phyloP scores from a whole-genome alignment of 2,797 vertebrate species.

The Danio choprae region DNA sequence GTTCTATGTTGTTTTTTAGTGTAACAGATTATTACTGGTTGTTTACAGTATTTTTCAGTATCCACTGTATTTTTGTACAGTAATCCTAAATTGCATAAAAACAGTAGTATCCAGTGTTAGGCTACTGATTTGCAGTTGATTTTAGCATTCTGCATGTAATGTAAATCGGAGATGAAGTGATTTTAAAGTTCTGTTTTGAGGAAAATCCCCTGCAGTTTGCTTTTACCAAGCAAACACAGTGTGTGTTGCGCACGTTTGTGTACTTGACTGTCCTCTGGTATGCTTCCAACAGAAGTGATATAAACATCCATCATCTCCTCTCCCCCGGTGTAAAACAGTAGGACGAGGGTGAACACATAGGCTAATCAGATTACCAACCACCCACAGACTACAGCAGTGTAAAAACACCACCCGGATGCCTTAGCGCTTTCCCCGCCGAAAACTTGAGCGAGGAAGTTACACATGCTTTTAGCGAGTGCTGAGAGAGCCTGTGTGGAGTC shows the following conservation, averaged over 20 bases:
- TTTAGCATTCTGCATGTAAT: background rate
- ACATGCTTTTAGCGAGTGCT: slow-evolving; percentile 28
- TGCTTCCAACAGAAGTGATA: slow-evolving; percentile 18
- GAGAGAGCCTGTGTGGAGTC: slow-evolving; percentile 29
- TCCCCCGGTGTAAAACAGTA: slow-evolving; percentile 35
- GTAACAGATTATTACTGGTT: too few relatives aligned
- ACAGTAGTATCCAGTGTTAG: too few relatives aligned
- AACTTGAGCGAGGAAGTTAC: slow-evolving; percentile 2
- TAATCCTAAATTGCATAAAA: too few relatives aligned
- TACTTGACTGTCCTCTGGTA: slow-evolving; percentile 27
- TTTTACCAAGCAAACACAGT: slow-evolving; percentile 11
- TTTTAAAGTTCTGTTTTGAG: background rate
- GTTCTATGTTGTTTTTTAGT: too few relatives aligned
- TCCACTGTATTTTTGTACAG: too few relatives aligned
- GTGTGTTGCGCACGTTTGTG: slow-evolving; percentile 2
- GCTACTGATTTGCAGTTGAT: background rate
- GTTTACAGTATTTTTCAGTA: too few relatives aligned
- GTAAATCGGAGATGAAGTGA: slow-evolving; percentile 9
- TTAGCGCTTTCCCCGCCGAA: slow-evolving; percentile 33
- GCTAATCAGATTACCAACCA: slow-evolving; percentile 55
- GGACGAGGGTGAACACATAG: slow-evolving; percentile 43
- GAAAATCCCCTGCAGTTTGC: slow-evolving; percentile 22
- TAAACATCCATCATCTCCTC: slow-evolving; percentile 44
- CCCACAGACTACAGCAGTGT: slow-evolving; percentile 46
- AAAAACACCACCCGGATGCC: slow-evolving; percentile 10